These are phyloP conservation scores for Pangasius mekongensis DNA, from an alignment of 2,797 vertebrate species.

Conservation along the genomic window DNA sequence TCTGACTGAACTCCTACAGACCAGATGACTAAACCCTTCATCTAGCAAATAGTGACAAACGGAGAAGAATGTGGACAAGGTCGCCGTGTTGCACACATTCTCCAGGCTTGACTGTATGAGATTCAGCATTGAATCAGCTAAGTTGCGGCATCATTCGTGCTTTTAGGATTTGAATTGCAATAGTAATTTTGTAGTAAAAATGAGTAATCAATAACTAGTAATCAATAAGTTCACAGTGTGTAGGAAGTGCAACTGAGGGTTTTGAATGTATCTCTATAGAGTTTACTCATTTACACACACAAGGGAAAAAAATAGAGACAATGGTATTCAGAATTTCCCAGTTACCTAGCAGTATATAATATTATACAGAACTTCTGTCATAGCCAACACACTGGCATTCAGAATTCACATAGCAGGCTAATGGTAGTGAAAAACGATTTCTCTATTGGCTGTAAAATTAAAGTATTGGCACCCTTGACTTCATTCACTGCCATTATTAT, in stretches of 20 bases:
- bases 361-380: not conserved
- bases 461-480: not conserved
- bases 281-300: not conserved
- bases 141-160: not conserved
- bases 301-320: not conserved
- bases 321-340: not conserved
- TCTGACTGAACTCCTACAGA: not conserved
- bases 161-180: not conserved
- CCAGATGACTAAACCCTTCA: not conserved
- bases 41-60: constrained; percentile 17
- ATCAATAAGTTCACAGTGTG: not conserved
- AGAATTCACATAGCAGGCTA: not conserved
- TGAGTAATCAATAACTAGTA: not conserved
- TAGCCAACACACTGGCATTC: not conserved
- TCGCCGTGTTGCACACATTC: not conserved
- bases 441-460: not conserved
- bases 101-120: not conserved
- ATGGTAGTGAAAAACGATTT: not conserved
- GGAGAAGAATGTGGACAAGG: not conserved
- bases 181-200: not conserved
- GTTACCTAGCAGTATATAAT: not conserved
- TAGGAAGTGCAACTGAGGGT: not conserved
- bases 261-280: not conserved
- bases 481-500: not conserved
- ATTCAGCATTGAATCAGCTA: not conserved